These are phyloP conservation scores for Tinamus major DNA, from an alignment of 2,797 vertebrate genomes.

Conservation along the genomic window DNA sequence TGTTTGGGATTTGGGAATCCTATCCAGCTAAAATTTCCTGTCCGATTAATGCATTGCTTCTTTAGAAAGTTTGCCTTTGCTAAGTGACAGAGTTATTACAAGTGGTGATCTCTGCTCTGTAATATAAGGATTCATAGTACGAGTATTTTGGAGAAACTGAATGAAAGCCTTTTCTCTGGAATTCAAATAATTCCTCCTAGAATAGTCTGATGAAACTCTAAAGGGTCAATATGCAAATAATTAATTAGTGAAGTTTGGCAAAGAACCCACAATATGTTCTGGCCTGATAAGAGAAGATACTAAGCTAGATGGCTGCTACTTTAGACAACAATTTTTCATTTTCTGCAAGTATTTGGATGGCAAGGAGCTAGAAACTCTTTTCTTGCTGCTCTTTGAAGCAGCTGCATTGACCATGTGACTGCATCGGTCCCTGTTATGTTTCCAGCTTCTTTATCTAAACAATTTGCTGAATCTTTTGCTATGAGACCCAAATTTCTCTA, in stretches of 20 bases:
- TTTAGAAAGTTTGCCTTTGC: background rate
- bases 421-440: constrained; percentile 37
- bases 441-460: constrained; percentile 53
- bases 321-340: constrained; percentile 57
- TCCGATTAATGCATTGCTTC: background rate
- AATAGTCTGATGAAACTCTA: background rate
- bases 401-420: constrained; percentile 29
- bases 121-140: background rate
- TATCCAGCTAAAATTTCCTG: background rate
- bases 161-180: background rate
- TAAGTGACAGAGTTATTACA: background rate
- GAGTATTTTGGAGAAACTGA: background rate
- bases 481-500: background rate
- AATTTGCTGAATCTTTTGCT: constrained; percentile 31
- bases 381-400: constrained; percentile 29
- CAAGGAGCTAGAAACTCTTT: constrained; percentile 24
- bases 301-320: constrained; percentile 41
- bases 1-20: background rate
- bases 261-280: constrained; percentile 9
- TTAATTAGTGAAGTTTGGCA: background rate
- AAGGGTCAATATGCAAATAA: constrained; percentile 5
- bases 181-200: background rate
- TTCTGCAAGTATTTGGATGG: background rate
- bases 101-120: background rate
- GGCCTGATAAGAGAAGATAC: constrained; percentile 35